A percentile compares a stretch with the other conserved stretches of the same genome.
Evolutionary conservation across 1,140 invertebrate genomes (phyloP).

Genomic region (Eubasilissa regina): DNA sequence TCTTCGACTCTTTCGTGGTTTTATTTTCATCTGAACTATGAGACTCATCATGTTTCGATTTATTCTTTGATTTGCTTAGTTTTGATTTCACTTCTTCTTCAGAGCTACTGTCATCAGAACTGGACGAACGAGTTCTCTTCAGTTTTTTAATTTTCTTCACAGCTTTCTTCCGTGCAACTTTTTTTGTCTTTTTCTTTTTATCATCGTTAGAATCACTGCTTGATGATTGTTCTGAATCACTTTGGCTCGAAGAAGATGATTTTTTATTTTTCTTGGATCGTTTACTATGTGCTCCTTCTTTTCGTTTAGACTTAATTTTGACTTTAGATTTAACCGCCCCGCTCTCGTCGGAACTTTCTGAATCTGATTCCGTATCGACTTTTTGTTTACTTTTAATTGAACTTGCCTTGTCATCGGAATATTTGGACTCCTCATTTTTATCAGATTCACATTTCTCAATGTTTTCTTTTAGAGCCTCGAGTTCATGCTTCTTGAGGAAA

Average conservation of each 20-base stretch:
- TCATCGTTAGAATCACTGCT: conserved; percentile 78
- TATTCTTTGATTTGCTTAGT: conserved; percentile 69
- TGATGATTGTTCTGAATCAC: conserved; percentile 75
- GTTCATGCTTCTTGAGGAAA: conserved; percentile 84
- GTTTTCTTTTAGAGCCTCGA: conserved; percentile 70
- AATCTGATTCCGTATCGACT: conserved; percentile 66
- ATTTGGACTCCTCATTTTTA: conserved; percentile 48
- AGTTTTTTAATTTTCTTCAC: conserved; percentile 68
- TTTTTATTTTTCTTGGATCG: conserved; percentile 72
- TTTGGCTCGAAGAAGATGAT: conserved; percentile 71
- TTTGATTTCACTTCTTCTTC: conserved; percentile 75
- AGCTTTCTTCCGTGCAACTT: conserved; percentile 68
- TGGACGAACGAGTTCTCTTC: conserved; percentile 70
- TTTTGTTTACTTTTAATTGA: conserved; percentile 64
- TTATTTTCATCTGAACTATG: conserved; percentile 54
- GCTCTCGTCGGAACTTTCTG: conserved; percentile 69
- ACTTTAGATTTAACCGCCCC: conserved; percentile 68
- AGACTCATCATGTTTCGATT: conserved; percentile 62
- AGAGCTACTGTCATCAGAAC: conserved; percentile 75
- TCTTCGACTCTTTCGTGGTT: conserved; percentile 63
- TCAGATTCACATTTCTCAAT: conserved; percentile 65
- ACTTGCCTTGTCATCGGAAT: conserved; percentile 32
- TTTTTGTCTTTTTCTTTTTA: conserved; percentile 75
- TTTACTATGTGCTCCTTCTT: conserved; percentile 69
- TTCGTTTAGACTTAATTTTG: conserved; percentile 70